Evolutionary conservation across 2,888 invertebrate species (phyloP), one percentile per base, ranked within the genome.

Genomic region (Priocnemis perturbator): DNA sequence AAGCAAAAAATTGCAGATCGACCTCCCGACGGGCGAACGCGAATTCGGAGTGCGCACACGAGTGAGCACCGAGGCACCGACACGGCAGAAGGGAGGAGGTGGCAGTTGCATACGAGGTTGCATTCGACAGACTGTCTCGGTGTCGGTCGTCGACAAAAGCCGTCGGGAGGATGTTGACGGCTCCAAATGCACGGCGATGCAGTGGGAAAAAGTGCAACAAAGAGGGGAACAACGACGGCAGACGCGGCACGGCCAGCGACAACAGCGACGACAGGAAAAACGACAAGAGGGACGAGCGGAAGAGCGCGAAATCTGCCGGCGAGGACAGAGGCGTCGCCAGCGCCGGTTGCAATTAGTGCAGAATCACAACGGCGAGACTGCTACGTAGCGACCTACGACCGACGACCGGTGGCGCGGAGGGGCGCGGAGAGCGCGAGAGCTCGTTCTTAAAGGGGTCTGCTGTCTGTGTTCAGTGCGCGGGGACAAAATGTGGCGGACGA

Each of bases 401-500:
- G 26, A 78, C 77, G 73, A 73, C 71, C 75, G 73, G 73, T 73
- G 67, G 47, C 55, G 58, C 53, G 60, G 48, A 11, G 47, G 50
- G 58, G 30, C 64, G 23, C 62, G 50, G 55, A 23, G 20, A 61
- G 52, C 48, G n/a, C n/a, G n/a, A n/a, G n/a, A n/a, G 26, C 26
- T 26, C 26, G 26, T 26, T 37, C 37, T 37, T 61, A 64, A 44
- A 53, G 53, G 44, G 53, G 71, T 64, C 78, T 66, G 69, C 7
- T 3, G 2, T 37, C 65, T 74, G 81, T 37, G 37, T 26, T 26
- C 65, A 75, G 81, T 77, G 76, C 64, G 71, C 65, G 71, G 67
- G 67, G 73, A 77, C 80, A 86, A 86, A 84, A 87, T 87, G 87
- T 83, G 83, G 79, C 79, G 81, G 77, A 53, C 60, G 65, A 72